Conservation (phyloP, 2,797 vertebrate species). For the Pachyuromys duprasi region DNA sequence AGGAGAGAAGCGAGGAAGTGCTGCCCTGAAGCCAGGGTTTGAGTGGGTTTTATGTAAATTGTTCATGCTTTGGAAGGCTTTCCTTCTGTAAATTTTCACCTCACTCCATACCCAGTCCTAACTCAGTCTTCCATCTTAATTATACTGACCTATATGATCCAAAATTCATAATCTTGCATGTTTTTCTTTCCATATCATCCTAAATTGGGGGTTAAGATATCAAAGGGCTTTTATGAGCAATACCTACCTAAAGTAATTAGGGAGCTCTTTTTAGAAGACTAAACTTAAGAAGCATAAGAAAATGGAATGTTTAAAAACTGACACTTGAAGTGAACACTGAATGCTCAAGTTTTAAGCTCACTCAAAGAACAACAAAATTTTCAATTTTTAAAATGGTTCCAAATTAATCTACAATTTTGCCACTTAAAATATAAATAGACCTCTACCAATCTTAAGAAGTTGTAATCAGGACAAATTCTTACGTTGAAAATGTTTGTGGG, state of each 20-base stretch:
- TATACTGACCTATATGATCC: neutral
- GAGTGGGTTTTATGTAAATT: neutral
- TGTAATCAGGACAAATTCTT: constrained; percentile 78
- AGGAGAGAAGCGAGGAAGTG: neutral
- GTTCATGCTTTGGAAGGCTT: neutral
- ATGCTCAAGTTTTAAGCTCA: constrained; percentile 49
- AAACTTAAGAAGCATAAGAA: constrained; percentile 52
- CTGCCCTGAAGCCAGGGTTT: neutral
- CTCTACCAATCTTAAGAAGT: constrained; percentile 62
- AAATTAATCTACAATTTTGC: constrained; percentile 73
- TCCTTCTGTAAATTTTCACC: constrained; percentile 2
- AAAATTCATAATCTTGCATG: constrained; percentile 42
- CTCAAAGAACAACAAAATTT: constrained; percentile 49
- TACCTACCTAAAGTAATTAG: constrained; percentile 48
- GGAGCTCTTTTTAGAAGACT: constrained; percentile 17
- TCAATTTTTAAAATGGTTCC: constrained; percentile 55
- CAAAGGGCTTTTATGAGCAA: constrained; percentile 49
- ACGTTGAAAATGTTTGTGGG: constrained; percentile 68
- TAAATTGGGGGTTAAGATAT: constrained; percentile 52
- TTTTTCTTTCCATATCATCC: constrained; percentile 31
- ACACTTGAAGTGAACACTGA: constrained; percentile 49
- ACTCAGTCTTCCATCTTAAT: constrained; percentile 10
- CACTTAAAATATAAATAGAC: constrained; percentile 70
- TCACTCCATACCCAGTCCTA: constrained; percentile 33
- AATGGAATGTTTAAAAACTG: neutral